Percentiles rank a stretch among this genome's conserved stretches.
These are phyloP conservation scores for Heterotis niloticus DNA, from an alignment of 2,113 vertebrate genomes.

Conservation along the genomic window DNA sequence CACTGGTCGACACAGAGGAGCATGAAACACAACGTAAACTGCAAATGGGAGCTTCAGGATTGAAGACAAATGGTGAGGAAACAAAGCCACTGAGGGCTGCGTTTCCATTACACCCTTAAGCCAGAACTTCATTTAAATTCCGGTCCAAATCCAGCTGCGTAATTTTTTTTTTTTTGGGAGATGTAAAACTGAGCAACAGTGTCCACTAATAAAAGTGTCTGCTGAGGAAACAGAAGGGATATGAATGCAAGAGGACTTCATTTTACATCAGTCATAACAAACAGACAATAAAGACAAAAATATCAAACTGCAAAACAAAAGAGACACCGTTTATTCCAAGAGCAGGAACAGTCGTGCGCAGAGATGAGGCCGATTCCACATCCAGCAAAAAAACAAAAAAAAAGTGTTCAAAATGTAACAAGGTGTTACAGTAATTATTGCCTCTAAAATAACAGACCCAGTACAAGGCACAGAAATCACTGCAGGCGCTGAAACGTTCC, in stretches of 20 bases:
- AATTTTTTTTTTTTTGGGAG: neutral
- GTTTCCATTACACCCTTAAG: no score
- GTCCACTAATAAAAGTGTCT: no score
- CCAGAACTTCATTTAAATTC: no score
- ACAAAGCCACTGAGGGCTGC: no score
- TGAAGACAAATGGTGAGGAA: no score
- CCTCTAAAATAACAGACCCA: conserved; percentile 35
- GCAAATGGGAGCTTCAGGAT: no score
- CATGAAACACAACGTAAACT: no score
- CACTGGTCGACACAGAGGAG: no score
- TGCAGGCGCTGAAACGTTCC: conserved; percentile 39
- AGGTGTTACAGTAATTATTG: conserved; percentile 53
- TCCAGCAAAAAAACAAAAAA: neutral
- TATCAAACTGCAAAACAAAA: neutral
- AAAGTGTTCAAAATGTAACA: conserved; percentile 28
- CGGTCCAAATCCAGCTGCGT: no score
- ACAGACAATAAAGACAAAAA: neutral
- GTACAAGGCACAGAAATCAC: conserved; percentile 44
- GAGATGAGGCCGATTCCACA: neutral
- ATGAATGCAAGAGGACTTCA: no score
- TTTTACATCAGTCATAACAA: neutral
- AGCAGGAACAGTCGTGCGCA: neutral
- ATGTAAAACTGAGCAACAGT: neutral
- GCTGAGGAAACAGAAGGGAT: no score
- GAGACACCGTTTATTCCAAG: neutral